Base-by-base conservation (phyloP, 2,888 invertebrate species). In the Melinopterus prodromus region DNA sequence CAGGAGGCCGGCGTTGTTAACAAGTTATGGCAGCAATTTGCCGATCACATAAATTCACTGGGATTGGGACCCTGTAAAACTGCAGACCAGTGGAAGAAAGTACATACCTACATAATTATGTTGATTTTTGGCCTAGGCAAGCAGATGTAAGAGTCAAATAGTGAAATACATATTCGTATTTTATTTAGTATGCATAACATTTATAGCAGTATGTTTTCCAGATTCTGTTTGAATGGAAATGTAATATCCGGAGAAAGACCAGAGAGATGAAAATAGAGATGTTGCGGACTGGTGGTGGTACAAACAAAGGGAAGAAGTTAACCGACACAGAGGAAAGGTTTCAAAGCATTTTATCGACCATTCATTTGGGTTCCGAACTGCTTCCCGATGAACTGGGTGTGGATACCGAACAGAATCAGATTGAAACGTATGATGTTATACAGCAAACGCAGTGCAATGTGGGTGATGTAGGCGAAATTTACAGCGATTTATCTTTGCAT, bases 211-310 rank as follows among this genome's bases (percentile, higher is more conserved):
- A 53, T 53, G 53, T 53, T 71, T 71, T 71, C 71, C 26, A 71
- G 71, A 71, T 26, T 71, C 26, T 71, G 16, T 16, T 71, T 71
- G 71, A 71, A 71, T 71, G 15, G 16, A 71, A 71, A 71, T 71
- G 16, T 16, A 71, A 71, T 15, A 71, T 26, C 6, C 15, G 26
- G 26, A 71, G 16, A 71, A 71, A 7, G 71, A 26, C 71, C 26
- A 71, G 71, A 71, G 71, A 71, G 26, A 71, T 16, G 15, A 71
- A 15, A 15, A 15, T 16, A 16, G 26, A 71, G 15, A 71, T 71
- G 71, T 16, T 16, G 15, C 15, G 16, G 26, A 71, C 71, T 15
- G 71, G 71, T 16, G 71, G 71, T 71, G 71, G 71, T 71, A 26
- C 1, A 71, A 15, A 26, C 16, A 71, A 71, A 71, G 71, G 71